Evolutionary conservation across 2,888 invertebrate genomes (phyloP).

Genomic region (Clostera curtula): DNA sequence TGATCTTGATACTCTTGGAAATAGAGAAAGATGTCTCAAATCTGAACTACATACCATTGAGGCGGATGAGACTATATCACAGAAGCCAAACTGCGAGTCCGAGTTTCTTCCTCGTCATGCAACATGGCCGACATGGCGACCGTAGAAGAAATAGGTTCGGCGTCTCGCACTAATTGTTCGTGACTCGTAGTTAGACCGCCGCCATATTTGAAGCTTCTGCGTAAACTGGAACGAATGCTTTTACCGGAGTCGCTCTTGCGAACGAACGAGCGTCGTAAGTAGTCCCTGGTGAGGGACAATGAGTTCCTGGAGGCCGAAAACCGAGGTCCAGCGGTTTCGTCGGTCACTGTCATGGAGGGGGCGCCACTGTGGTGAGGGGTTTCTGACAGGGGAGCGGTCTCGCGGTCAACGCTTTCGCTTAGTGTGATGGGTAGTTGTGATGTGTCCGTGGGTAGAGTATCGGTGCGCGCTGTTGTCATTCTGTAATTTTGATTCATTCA

Average conservation of each 20-base stretch:
- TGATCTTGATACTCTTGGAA: no score
- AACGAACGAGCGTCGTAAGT: constrained; percentile 54
- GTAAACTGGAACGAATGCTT: constrained; percentile 55
- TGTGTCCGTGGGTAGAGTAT: constrained; percentile 30
- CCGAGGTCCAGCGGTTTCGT: constrained; percentile 38
- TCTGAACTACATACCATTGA: no score
- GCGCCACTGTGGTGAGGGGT: constrained; percentile 43
- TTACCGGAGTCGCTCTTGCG: constrained; percentile 60
- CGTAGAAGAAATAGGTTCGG: constrained; percentile 74
- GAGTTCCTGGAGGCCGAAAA: constrained; percentile 47
- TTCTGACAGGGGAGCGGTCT: constrained; percentile 24
- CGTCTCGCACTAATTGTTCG: constrained; percentile 76
- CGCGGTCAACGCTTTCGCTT: constrained; percentile 56
- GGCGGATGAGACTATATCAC: constrained; percentile 41
- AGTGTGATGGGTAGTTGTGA: constrained; percentile 57
- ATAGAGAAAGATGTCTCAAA: no score
- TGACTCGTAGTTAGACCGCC: constrained; percentile 64
- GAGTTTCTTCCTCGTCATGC: constrained; percentile 36
- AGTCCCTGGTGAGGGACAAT: constrained; percentile 48
- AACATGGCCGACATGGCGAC: constrained; percentile 63
- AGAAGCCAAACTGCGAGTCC: constrained; percentile 48
- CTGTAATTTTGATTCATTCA: constrained; percentile 26
- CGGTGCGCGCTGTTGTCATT: constrained; percentile 48
- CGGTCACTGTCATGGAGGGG: constrained; percentile 44
- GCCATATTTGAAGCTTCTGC: constrained; percentile 61